Evolutionary conservation across 2,797 vertebrate genomes (phyloP), one percentile per base, ranked within the genome.

Genomic region (Hippocampus kuda): DNA sequence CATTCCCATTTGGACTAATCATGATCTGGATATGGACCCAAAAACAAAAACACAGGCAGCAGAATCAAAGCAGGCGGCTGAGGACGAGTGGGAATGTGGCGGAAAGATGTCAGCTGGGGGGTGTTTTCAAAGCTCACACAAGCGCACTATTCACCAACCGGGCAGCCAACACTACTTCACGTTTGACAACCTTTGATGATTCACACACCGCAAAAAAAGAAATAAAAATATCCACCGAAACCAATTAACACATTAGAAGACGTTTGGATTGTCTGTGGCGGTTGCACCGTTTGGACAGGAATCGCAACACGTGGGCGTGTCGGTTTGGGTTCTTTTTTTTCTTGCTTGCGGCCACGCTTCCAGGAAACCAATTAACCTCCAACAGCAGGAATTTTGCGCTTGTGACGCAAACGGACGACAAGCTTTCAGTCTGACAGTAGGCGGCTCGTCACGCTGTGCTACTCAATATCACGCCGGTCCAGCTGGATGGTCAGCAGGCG

Each of bases 221-320:
- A 18, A 16, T 16, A 6, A 61, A 34, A 62, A 22, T 60, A 15
- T 60, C 10, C 16, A 2, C 13, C 16, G 16, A 60, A 41, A 62
- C 34, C 10, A 12, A 42, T 42, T n/a, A 22, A n/a, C 61, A 42
- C 38, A 13, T 48, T 10, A 48, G 42, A 18, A 34, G 2, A 60
- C 3, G 18, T 38, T 61, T 26, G 41, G 62, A 16, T 73, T 66
- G 26, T 65, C 4, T 5, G 6, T n/a, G 62, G 59, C 16, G 41
- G 3, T 59, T 75, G 46, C 67, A 51, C 54, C 71, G 62, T 10
- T 48, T 11, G 41, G 13, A 20, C 7, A 27, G 24, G 64, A 66
- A 69, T 16, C 54, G 34, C 1, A 56, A 24, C 54, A 70, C 49
- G 24, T 64, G 24, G 30, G 60, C 71, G 30, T 24, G 42, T 20